A percentile compares a stretch with the other conserved stretches of the same genome.
These are phyloP conservation scores for Enteromius mattozi DNA, from an alignment of 2,797 vertebrate genomes.

Conservation along the genomic window DNA sequence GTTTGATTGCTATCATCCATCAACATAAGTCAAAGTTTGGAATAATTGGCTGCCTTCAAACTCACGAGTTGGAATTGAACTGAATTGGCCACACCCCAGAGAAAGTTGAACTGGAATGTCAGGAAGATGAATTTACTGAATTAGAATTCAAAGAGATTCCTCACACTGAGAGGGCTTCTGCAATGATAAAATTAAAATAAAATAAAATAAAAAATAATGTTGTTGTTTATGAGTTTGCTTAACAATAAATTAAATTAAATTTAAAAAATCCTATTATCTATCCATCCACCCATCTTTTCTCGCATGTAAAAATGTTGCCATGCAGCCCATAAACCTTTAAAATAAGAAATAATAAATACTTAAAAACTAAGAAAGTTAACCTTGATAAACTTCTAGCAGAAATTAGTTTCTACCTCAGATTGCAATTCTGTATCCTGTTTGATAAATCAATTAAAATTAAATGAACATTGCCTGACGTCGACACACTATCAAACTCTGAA, in stretches of 20 bases:
- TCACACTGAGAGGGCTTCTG: too few species aligned
- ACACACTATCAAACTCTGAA: conserved; percentile 9
- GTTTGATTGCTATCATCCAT: conserved; percentile 17
- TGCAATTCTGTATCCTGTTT: background rate
- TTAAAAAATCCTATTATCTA: background rate
- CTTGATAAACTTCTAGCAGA: background rate
- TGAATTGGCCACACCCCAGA: background rate
- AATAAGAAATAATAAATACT: background rate
- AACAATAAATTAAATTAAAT: background rate
- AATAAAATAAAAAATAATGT: background rate
- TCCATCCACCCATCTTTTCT: background rate
- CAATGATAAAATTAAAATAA: background rate
- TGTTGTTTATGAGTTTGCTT: background rate
- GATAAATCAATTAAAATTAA: background rate
- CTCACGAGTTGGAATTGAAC: background rate
- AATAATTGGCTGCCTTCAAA: background rate
- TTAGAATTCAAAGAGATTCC: background rate
- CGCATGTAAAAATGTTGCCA: background rate
- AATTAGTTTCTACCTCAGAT: background rate
- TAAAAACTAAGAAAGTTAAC: background rate
- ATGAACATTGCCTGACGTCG: background rate
- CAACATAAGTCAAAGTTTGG: conserved; percentile 8
- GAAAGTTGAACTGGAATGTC: background rate
- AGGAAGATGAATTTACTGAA: background rate
- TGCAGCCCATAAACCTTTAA: background rate